Percentiles rank a stretch among this genome's conserved stretches.
Conservation (phyloP, 2,113 vertebrate genomes). For the Periophthalmus modestus region DNA sequence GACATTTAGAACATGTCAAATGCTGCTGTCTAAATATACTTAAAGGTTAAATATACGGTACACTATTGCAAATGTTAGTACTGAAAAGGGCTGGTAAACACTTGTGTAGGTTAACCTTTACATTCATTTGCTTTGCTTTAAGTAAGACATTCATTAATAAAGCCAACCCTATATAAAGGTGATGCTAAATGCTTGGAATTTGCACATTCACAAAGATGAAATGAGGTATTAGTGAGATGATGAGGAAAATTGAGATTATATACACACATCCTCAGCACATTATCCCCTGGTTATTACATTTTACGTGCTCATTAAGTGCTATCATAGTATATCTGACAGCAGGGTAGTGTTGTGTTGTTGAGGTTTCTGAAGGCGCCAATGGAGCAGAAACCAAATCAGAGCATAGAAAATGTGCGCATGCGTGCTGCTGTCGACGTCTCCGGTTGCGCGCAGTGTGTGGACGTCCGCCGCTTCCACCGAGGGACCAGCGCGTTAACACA, state of each 20-base stretch:
- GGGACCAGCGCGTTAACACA: constrained; percentile 34
- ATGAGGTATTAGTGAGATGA: too few relatives aligned
- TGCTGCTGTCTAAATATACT: constrained; percentile 38
- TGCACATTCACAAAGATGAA: too few relatives aligned
- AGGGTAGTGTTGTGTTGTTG: neutral
- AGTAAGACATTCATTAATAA: too few relatives aligned
- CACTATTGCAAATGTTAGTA: neutral
- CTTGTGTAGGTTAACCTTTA: neutral
- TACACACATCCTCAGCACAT: too few relatives aligned
- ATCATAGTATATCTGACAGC: neutral
- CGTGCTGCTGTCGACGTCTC: constrained; percentile 53
- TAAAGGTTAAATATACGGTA: constrained; percentile 28
- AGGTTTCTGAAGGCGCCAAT: neutral
- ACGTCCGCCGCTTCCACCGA: constrained; percentile 29
- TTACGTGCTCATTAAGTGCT: neutral
- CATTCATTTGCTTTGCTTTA: too few relatives aligned
- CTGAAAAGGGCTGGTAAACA: neutral
- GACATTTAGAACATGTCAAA: constrained; percentile 33
- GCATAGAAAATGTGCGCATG: constrained; percentile 48
- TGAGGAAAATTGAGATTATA: too few relatives aligned
- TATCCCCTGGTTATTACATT: neutral
- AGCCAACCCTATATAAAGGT: too few relatives aligned
- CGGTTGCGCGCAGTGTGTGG: constrained; percentile 40
- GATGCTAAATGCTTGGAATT: too few relatives aligned
- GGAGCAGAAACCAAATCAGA: constrained; percentile 4